A percentile compares a stretch with the other conserved stretches of the same genome.
phyloP scores from a whole-genome alignment of 2,888 invertebrate genomes.

The Tetragnatha montana region DNA sequence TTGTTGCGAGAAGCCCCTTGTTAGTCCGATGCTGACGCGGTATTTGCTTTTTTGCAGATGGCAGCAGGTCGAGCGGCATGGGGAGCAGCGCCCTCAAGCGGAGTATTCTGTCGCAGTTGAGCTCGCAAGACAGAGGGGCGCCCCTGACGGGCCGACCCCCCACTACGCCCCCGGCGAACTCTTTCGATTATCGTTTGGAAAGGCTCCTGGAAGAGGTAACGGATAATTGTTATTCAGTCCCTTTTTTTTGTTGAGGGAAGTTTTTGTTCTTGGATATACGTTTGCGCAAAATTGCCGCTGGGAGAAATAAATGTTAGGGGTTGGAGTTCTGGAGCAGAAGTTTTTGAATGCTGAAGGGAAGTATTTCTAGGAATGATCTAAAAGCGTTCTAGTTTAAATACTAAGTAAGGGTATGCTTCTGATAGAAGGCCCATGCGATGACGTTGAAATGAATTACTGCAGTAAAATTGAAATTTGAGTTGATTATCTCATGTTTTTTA shows the following conservation, averaged over 20 bases:
- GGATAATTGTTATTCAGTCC: slow-evolving; percentile 32
- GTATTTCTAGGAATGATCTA: no score
- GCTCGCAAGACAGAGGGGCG: slow-evolving; percentile 65
- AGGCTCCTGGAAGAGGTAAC: slow-evolving; percentile 61
- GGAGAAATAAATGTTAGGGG: not conserved
- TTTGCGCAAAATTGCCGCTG: not conserved
- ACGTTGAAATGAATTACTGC: no score
- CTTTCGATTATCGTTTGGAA: slow-evolving; percentile 64
- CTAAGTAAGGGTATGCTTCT: no score
- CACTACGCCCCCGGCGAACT: slow-evolving; percentile 34
- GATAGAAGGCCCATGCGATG: no score
- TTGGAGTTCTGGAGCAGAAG: no score
- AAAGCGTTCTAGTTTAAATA: no score
- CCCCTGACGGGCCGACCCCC: slow-evolving; percentile 4
- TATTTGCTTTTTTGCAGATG: slow-evolving; percentile 62
- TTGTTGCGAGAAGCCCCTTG: slow-evolving; percentile 41
- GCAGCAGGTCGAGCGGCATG: slow-evolving; percentile 66
- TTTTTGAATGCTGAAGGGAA: no score
- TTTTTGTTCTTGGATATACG: not conserved
- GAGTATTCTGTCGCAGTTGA: slow-evolving; percentile 68
- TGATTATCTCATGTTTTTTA: no score
- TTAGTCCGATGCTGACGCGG: slow-evolving; percentile 40
- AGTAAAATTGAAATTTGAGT: no score
- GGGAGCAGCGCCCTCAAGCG: slow-evolving; percentile 70
- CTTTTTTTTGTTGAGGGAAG: not conserved